These are phyloP conservation scores for Erannis defoliaria DNA, from an alignment of 2,888 invertebrate genomes.

Conservation along the genomic window DNA sequence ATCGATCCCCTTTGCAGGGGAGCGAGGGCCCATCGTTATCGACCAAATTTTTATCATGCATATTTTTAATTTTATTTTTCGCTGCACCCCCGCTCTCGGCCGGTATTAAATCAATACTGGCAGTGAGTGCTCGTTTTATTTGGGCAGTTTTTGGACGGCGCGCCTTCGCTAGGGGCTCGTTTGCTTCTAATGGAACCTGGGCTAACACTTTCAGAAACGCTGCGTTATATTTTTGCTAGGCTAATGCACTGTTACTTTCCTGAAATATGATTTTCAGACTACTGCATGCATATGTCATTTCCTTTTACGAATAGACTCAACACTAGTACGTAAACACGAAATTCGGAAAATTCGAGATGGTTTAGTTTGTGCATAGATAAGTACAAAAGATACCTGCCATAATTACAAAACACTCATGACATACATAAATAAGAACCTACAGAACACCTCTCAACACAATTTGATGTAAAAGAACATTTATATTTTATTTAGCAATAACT, in stretches of 20 bases:
- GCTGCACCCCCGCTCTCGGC: conserved; percentile 63
- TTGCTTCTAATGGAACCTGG: conserved; percentile 45
- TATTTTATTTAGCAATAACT: no score
- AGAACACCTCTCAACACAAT: no score
- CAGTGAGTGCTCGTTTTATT: conserved; percentile 48
- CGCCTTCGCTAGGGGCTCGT: conserved; percentile 37
- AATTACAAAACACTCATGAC: no score
- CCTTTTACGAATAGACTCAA: conserved; percentile 12
- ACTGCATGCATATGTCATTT: conserved; percentile 8
- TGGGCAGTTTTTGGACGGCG: conserved; percentile 37
- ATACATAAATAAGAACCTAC: no score
- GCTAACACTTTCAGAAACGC: conserved; percentile 43
- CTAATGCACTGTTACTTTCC: conserved; percentile 49
- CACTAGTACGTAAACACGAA: neutral
- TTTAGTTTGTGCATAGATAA: neutral
- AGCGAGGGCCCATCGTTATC: conserved; percentile 71
- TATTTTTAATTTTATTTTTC: conserved; percentile 84
- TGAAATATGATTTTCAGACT: conserved; percentile 8
- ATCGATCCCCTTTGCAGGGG: conserved; percentile 66
- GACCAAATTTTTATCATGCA: conserved; percentile 82
- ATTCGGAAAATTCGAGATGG: neutral
- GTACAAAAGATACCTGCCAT: no score
- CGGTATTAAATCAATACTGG: conserved; percentile 53
- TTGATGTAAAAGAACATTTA: no score
- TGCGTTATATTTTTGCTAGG: conserved; percentile 37